phyloP scores from a whole-genome alignment of 2,113 vertebrate species.

The Embiotoca jacksoni region DNA sequence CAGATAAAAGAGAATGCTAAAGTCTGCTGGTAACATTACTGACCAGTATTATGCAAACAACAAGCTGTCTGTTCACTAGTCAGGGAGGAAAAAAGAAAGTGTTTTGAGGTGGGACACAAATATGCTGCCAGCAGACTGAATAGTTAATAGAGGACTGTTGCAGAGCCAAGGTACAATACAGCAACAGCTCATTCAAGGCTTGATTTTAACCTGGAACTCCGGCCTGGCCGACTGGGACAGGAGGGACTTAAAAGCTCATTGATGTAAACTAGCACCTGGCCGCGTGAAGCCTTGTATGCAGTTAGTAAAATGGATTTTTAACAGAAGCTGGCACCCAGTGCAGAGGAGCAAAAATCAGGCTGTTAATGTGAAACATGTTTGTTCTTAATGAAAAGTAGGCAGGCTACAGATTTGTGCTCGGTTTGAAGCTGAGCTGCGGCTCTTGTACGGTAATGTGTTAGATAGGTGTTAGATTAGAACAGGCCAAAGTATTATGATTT shows the following conservation, averaged over 20 bases:
- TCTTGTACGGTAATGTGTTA: neutral
- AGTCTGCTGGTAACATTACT: neutral
- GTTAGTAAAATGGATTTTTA: slow-evolving; percentile 2
- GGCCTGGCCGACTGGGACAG: slow-evolving; percentile 25
- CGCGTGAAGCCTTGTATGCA: neutral
- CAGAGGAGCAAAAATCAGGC: neutral
- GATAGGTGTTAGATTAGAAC: neutral
- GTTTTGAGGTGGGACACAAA: slow-evolving; percentile 8
- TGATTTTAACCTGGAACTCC: slow-evolving; percentile 22
- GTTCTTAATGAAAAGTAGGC: neutral
- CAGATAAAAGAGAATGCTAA: neutral
- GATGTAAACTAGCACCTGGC: slow-evolving; percentile 45
- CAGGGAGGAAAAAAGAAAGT: neutral
- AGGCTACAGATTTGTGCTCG: neutral
- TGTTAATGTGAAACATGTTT: slow-evolving; percentile 1
- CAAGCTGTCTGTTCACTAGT: neutral
- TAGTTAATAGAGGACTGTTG: neutral
- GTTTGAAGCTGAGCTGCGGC: slow-evolving; percentile 17
- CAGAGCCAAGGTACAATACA: slow-evolving; percentile 9
- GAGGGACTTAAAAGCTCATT: slow-evolving; percentile 29
- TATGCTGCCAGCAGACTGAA: neutral
- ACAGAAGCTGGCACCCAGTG: slow-evolving; percentile 14
- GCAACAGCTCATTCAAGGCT: neutral
- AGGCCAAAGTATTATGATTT: neutral
- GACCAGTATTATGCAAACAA: neutral